A percentile compares a stretch with the other conserved stretches of the same genome.
Evolutionary conservation across 1,140 invertebrate species (phyloP).

Genomic region (Gyrodactylus bullatarudis): DNA sequence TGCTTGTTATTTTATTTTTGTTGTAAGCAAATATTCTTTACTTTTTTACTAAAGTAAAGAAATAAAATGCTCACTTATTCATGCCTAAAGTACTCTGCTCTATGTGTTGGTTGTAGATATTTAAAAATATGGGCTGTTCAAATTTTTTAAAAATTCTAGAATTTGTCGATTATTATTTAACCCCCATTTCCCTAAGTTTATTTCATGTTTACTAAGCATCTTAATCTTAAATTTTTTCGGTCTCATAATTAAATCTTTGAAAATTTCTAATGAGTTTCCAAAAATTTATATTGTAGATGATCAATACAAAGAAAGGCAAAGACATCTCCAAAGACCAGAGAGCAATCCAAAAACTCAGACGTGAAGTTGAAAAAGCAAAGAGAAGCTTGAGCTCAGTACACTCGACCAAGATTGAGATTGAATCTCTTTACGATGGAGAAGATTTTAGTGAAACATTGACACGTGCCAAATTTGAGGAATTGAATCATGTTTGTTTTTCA

Average conservation of each 20-base stretch:
- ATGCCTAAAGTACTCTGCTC: neutral
- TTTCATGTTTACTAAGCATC: neutral
- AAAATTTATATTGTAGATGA: slow-evolving; percentile 1
- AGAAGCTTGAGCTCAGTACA: slow-evolving; percentile 66
- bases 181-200: neutral
- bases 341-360: slow-evolving; percentile 68
- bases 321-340: slow-evolving; percentile 4
- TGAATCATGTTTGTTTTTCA: slow-evolving; percentile 36
- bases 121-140: neutral
- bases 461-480: slow-evolving; percentile 88
- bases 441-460: slow-evolving; percentile 95
- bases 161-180: neutral
- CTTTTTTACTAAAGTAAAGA: neutral
- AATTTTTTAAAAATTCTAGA: neutral
- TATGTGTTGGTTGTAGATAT: neutral
- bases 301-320: slow-evolving; percentile 4
- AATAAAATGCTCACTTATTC: neutral
- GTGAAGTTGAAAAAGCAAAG: slow-evolving; percentile 91
- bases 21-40: neutral
- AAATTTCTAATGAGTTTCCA: neutral
- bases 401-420: slow-evolving; percentile 89
- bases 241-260: neutral
- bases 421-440: slow-evolving; percentile 89
- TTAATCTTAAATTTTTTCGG: neutral
- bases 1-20: neutral